phyloP scores from a whole-genome alignment of 2,113 vertebrate genomes.

The Asarcornis scutulata region DNA sequence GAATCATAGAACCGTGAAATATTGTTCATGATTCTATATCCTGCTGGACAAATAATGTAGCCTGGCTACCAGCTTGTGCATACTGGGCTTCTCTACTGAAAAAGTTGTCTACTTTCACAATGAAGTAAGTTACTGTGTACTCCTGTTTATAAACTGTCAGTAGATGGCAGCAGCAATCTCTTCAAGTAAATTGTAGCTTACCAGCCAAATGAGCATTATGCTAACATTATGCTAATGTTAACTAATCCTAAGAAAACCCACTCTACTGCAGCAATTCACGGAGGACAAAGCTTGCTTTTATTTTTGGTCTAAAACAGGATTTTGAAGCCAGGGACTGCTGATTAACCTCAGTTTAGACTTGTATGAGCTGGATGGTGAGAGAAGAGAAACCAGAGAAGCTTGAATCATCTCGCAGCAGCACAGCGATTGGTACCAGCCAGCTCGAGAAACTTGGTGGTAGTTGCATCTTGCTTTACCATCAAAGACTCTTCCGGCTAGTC shows the following conservation, averaged over 20 bases:
- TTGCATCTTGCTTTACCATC: background rate
- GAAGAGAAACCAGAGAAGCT: background rate
- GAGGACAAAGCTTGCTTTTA: background rate
- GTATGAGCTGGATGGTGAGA: background rate
- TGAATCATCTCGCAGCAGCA: background rate
- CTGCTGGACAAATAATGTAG: background rate
- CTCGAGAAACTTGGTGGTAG: background rate
- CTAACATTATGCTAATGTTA: background rate
- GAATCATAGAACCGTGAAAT: background rate
- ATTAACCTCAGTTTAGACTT: background rate
- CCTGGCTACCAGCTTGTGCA: background rate
- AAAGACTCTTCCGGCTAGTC: background rate
- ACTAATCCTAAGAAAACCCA: background rate
- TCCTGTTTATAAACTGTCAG: constrained; percentile 47
- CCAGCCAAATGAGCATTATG: background rate
- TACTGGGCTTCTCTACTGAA: background rate
- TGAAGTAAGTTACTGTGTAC: background rate
- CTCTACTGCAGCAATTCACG: background rate
- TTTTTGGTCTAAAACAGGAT: background rate
- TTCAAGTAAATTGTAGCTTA: constrained; percentile 8
- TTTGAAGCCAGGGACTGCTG: background rate
- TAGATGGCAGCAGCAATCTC: constrained; percentile 79
- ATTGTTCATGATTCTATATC: fast-evolving
- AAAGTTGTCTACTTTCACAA: background rate
- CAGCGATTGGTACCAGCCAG: background rate